Conservation (phyloP, 2,888 invertebrate genomes). For the Trachelus stipa region DNA sequence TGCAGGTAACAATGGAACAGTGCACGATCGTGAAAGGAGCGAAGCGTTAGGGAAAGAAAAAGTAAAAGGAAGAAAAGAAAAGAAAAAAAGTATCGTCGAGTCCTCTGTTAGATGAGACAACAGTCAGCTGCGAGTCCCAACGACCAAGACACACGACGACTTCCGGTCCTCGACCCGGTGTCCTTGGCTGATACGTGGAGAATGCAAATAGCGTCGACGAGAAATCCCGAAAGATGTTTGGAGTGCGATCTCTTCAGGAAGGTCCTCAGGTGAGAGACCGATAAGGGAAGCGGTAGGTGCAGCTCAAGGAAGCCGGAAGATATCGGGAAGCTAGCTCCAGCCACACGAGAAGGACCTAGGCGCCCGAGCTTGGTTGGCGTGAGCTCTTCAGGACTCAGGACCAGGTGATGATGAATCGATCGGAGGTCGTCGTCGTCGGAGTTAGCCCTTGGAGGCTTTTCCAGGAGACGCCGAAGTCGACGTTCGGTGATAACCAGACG, state of each 20-base stretch:
- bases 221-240: conserved; percentile 36
- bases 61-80: background rate
- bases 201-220: conserved; percentile 34
- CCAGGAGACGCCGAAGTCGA: background rate
- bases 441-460: background rate
- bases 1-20: background rate
- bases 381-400: background rate
- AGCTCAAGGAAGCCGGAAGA: background rate
- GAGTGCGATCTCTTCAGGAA: conserved; percentile 46
- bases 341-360: background rate
- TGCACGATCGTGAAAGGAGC: background rate
- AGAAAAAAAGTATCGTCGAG: too few species aligned
- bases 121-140: background rate
- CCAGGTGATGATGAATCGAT: background rate
- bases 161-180: background rate
- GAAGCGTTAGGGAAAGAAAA: background rate
- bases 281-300: background rate
- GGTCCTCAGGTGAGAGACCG: conserved; percentile 46
- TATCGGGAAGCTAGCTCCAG: background rate
- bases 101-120: too few species aligned
- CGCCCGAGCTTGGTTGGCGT: background rate
- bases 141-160: background rate
- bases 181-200: conserved; percentile 28
- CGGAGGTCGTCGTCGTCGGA: background rate
- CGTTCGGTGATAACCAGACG: background rate